Evolutionary conservation across 2,888 invertebrate genomes (phyloP), one percentile per base, ranked within the genome.

Genomic region (Tanypteryx hageni): DNA sequence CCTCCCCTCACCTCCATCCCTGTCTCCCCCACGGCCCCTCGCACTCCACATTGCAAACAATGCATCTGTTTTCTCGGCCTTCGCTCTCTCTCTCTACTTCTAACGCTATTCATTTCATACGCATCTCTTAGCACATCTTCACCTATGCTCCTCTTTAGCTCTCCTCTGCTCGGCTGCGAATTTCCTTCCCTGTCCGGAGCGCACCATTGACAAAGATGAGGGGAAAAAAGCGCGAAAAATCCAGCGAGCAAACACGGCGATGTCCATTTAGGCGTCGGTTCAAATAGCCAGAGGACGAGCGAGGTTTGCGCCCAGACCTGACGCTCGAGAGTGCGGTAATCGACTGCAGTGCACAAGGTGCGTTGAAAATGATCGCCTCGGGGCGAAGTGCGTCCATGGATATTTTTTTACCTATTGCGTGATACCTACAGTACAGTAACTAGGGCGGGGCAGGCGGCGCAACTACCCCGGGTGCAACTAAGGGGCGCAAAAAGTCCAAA

Each of bases 61-160:
- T 89, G 83, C 83, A 83, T 83, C 83, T 83, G 89, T 89, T 89
- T 68, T 64, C 89, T 89, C 14, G 57, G 83, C 83, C 61, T 61
- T 89, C 86, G 61, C 61, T 89, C 89, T 64, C 76, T 76, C 76
- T 76, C 76, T 27, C 76, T 13, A 76, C 76, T 22, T 76, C 76
- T 76, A 27, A 76, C 76, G 13, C 76, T 76, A 76, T 76, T 76
- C 76, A 76, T 76, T 76, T 27, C 76, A 10, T 22, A 22, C 68
- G 16, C 64, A 18, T 27, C 76, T 76, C 27, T 76, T 44, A 44
- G 44, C 27, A 0, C 76, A 2, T 16, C 76, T n/a, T 8, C 76
- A 1, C 22, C n/a, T 0, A 44, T 44, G 44, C 44, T 44, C 3
- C 44, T 44, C 44, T 22, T 76, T 13, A n/a, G 16, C 64, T n/a